Evolutionary conservation across 2,797 vertebrate species (phyloP).

Genomic region (Novumbra hubbsi): DNA sequence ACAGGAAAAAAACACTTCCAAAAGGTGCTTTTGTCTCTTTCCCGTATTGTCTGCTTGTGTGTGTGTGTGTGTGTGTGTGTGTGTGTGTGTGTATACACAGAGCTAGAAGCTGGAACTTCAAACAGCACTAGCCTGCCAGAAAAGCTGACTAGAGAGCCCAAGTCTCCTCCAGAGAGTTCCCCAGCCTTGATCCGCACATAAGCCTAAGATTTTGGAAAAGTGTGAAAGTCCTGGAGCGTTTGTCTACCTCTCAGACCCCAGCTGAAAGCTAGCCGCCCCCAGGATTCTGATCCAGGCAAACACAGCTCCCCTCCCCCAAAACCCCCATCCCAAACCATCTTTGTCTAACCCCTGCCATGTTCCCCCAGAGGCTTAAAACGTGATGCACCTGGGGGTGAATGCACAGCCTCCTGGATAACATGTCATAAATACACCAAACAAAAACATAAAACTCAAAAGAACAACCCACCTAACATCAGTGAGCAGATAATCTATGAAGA

Average conservation of each 20-base stretch:
- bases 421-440: conserved; percentile 8
- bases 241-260: conserved; percentile 43
- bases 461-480: background rate
- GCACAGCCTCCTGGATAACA: conserved; percentile 13
- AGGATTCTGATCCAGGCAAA: conserved; percentile 4
- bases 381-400: conserved; percentile 2
- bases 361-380: background rate
- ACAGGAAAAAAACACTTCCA: conserved; percentile 9
- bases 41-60: conserved; percentile 40
- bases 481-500: background rate
- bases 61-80: conserved; percentile 50
- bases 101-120: conserved; percentile 53
- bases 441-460: background rate
- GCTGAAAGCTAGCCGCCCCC: conserved; percentile 37
- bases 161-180: conserved; percentile 56
- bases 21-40: conserved; percentile 49
- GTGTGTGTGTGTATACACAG: conserved; percentile 48
- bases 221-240: conserved; percentile 49
- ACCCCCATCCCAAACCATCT: conserved; percentile 25
- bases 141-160: conserved; percentile 53
- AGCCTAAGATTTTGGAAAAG: conserved; percentile 44
- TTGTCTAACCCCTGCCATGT: conserved; percentile 21
- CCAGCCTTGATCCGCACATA: conserved; percentile 64
- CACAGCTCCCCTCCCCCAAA: conserved; percentile 7
- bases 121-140: conserved; percentile 41